Conservation (phyloP, 53 echinoderm and acorn worm genomes). For the Apostichopus leukothele region DNA sequence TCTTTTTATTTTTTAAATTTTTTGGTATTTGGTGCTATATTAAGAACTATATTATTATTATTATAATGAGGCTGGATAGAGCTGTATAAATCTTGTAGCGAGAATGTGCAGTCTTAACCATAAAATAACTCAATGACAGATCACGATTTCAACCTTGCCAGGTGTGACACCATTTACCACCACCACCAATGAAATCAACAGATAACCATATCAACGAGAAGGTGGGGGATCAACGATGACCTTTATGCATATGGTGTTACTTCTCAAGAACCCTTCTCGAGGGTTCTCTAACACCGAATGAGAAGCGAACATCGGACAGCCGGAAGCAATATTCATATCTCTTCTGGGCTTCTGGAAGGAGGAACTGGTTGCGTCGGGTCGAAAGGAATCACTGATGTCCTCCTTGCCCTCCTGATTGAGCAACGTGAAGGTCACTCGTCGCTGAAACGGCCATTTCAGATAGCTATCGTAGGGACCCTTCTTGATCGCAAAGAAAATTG, state of each 20-base stretch:
- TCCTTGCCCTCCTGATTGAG: constrained; percentile 51
- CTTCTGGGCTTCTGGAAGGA: constrained; percentile 58
- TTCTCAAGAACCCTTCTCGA: constrained; percentile 11
- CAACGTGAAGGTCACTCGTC: constrained; percentile 24
- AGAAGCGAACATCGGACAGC: constrained; percentile 64
- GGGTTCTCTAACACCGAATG: constrained; percentile 49
- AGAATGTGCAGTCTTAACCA: too few relatives aligned
- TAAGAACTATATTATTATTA: too few relatives aligned
- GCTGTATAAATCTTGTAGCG: too few relatives aligned
- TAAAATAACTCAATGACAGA: too few relatives aligned
- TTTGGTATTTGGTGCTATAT: too few relatives aligned
- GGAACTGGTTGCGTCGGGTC: constrained; percentile 57
- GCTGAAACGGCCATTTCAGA: constrained; percentile 32
- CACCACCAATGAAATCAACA: too few relatives aligned
- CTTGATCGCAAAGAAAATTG: constrained; percentile 37
- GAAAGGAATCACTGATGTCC: constrained; percentile 58
- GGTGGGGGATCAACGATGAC: constrained; percentile 20
- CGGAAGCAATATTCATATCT: constrained; percentile 77
- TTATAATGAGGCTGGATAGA: too few relatives aligned
- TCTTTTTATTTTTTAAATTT: too few relatives aligned
- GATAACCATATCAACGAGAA: too few relatives aligned
- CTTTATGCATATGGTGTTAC: constrained; percentile 7
- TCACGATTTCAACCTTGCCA: too few relatives aligned
- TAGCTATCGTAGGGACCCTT: constrained; percentile 14
- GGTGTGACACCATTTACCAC: too few relatives aligned